phyloP scores from a whole-genome alignment of 2,113 vertebrate species.

The Brevimyrus niger region DNA sequence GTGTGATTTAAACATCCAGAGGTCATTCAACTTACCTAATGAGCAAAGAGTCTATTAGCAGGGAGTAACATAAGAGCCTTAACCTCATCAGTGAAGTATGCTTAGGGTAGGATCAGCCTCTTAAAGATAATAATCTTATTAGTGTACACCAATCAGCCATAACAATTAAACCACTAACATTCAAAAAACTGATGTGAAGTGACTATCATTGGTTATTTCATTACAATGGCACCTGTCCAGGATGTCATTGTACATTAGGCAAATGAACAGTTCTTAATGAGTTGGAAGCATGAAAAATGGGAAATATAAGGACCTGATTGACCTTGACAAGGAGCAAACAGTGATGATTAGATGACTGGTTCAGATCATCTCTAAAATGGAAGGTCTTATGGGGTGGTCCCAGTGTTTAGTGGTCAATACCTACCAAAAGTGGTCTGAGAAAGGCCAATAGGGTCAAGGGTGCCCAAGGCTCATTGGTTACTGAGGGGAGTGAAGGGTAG shows the following conservation, averaged over 20 bases:
- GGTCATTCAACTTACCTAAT: neutral
- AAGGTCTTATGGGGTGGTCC: too few relatives aligned
- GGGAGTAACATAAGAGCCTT: neutral
- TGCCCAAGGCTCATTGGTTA: too few relatives aligned
- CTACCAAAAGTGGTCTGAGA: neutral
- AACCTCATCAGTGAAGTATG: constrained; percentile 6
- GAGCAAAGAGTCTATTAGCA: neutral
- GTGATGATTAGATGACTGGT: neutral
- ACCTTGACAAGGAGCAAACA: neutral
- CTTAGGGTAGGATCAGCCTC: neutral
- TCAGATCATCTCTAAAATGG: neutral
- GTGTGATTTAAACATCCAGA: neutral
- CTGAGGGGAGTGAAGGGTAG: too few relatives aligned
- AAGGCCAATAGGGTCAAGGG: neutral
- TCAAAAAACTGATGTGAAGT: neutral
- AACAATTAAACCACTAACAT: neutral
- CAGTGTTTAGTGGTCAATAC: neutral
- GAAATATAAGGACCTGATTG: neutral
- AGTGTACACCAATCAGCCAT: neutral
- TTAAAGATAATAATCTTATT: neutral
- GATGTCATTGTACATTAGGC: neutral
- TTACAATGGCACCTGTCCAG: neutral
- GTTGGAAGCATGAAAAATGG: neutral
- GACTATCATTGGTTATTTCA: neutral
- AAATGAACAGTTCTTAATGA: neutral